Conservation (phyloP, 2,797 vertebrate species). For the Cryptoblepharus egeriae region DNA sequence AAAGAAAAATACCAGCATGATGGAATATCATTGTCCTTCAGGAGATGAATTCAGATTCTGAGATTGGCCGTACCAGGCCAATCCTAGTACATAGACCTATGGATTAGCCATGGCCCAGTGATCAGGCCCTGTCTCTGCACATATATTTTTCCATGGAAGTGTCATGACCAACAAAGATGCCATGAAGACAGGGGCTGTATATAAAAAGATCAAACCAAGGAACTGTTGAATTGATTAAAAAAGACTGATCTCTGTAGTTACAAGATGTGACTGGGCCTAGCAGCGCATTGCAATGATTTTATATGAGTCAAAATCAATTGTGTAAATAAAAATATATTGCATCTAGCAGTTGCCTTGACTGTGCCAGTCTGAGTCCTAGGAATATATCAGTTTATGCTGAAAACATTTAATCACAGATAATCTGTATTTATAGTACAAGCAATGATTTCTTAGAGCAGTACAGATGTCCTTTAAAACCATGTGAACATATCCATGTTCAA, state of each 20-base stretch:
- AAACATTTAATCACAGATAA: background rate
- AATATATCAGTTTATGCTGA: background rate
- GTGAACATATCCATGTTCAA: rapidly evolving
- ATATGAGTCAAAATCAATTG: background rate
- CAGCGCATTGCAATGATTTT: background rate
- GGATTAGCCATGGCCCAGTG: no score
- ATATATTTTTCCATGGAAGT: background rate
- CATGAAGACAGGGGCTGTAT: background rate
- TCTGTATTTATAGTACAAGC: background rate
- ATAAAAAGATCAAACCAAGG: background rate
- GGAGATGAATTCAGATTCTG: no score
- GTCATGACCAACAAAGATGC: background rate
- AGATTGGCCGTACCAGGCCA: no score
- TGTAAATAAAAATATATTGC: slow-evolving; percentile 14
- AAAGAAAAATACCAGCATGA: no score
- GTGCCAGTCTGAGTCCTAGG: slow-evolving; percentile 2
- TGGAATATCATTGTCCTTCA: no score
- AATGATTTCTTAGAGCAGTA: background rate
- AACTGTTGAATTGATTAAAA: slow-evolving; percentile 22
- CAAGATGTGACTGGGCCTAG: background rate
- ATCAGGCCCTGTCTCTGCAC: no score
- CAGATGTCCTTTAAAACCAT: background rate
- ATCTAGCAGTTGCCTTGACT: background rate
- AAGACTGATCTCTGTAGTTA: background rate
- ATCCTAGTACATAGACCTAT: no score